Evolutionary conservation across 2,113 vertebrate genomes (phyloP).

Genomic region (Fulmarus glacialis): DNA sequence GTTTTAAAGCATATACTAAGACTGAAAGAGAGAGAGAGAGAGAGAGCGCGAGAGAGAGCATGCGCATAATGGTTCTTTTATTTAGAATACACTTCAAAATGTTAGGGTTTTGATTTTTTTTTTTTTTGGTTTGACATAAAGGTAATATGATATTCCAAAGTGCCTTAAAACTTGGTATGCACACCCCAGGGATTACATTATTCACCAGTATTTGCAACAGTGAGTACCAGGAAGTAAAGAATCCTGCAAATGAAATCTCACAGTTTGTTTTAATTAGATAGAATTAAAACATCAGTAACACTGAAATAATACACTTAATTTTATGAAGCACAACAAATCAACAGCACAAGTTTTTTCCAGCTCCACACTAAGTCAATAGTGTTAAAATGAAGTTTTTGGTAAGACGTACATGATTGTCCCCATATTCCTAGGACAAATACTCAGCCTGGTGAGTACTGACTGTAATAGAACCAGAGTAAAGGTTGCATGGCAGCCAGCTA

Average conservation of each 20-base stretch:
- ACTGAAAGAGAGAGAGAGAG: background rate
- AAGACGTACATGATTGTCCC: accelerated
- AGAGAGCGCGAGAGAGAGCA: background rate
- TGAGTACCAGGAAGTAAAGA: background rate
- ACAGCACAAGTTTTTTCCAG: background rate
- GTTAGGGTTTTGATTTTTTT: background rate
- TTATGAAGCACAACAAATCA: background rate
- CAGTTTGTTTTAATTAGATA: background rate
- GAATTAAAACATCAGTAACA: background rate
- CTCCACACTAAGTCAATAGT: background rate
- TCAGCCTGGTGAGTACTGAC: background rate
- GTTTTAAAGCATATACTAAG: background rate
- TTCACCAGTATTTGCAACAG: background rate
- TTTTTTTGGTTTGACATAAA: background rate
- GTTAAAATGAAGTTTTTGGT: background rate
- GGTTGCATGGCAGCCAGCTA: background rate
- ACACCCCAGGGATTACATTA: background rate
- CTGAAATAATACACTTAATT: background rate
- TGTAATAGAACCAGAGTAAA: background rate
- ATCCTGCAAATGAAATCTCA: background rate
- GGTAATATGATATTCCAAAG: background rate
- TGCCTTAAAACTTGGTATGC: background rate
- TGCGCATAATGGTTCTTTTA: background rate
- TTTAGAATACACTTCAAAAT: background rate
- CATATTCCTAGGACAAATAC: background rate